A percentile compares a stretch with the other conserved stretches of the same genome.
These are phyloP conservation scores for Taphrorychus bicolor DNA, from an alignment of 2,888 invertebrate genomes.

Conservation along the genomic window DNA sequence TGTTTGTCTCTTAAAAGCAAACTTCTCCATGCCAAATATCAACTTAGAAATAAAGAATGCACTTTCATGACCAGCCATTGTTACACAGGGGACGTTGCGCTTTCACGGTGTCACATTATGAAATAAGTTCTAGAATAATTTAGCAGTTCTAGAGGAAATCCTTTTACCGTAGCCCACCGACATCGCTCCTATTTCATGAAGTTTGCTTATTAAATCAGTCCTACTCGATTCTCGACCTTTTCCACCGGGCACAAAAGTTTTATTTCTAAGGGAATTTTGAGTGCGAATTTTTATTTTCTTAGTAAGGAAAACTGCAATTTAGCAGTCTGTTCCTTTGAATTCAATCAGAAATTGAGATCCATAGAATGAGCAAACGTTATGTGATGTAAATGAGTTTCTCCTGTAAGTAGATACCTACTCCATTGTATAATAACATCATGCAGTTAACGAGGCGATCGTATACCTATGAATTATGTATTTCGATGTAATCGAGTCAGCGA, in stretches of 20 bases:
- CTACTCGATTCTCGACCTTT: constrained; percentile 4
- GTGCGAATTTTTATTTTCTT: not conserved
- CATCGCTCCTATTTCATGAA: constrained; percentile 8
- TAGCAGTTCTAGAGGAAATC: constrained; percentile 4
- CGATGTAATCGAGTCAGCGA: constrained; percentile 6
- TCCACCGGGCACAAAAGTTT: not conserved
- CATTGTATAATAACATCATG: no score
- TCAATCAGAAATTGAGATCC: not conserved
- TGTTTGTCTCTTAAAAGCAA: no score
- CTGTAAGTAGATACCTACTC: no score
- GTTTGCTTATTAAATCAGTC: constrained; percentile 11
- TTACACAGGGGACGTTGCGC: not conserved
- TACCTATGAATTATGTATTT: constrained; percentile 8
- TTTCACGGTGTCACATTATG: constrained; percentile 1
- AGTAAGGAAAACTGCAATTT: not conserved
- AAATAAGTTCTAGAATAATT: constrained; percentile 2
- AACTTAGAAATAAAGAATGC: not conserved
- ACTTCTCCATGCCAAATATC: not conserved
- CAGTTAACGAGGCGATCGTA: not conserved
- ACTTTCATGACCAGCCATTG: not conserved
- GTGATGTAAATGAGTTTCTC: no score
- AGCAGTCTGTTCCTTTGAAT: not conserved
- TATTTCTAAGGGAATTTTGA: not conserved
- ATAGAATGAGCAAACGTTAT: no score
- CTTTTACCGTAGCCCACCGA: constrained; percentile 3